Evolutionary conservation across 2,113 vertebrate genomes (phyloP), one percentile per base, ranked within the genome.

Genomic region (Stictonetta naevosa): DNA sequence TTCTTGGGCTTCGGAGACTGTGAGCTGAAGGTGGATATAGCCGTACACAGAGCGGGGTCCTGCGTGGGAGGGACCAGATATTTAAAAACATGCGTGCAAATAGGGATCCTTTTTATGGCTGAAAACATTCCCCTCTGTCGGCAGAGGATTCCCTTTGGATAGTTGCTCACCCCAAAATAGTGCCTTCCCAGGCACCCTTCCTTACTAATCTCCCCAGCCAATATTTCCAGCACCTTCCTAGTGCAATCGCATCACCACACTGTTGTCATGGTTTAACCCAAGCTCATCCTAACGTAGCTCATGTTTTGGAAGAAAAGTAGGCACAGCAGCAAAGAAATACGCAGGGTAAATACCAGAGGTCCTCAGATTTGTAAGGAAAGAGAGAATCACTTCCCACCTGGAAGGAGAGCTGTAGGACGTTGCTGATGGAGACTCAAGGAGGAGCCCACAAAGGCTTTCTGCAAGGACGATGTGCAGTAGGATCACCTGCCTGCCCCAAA

Each of bases 11-110:
- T 75, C 53, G 74, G 66, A 69, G 2, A 3, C 11, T 4, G n/a
- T 33, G 62, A 89, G 14, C 8, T 22, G 36, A 62, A n/a, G 8
- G 34, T 72, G 19, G 58, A 52, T 86, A 55, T 48, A 36, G 26
- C 52, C 60, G 40, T 14, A 63, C 0, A 5, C 0, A 4, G 52
- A 44, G 42, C 13, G 63, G 29, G 10, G 2, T 73, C 21, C 50
- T 58, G 20, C 0, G 0, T 16, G n/a, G 52, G 38, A 75, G 31
- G 66, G 17, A 64, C 36, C 26, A 19, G 38, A 38, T 40, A 28
- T 29, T 29, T 64, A 11, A 28, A 40, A 40, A 13, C 7, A 18
- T 29, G 53, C 16, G 11, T 29, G 62, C 36, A 28, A 29, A 64
- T 7, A 40, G 28, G 11, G 46, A 48, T 48, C 46, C 46, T 48